These are phyloP conservation scores for Geophilus truncorum DNA, from an alignment of 2,888 invertebrate species.

Conservation along the genomic window DNA sequence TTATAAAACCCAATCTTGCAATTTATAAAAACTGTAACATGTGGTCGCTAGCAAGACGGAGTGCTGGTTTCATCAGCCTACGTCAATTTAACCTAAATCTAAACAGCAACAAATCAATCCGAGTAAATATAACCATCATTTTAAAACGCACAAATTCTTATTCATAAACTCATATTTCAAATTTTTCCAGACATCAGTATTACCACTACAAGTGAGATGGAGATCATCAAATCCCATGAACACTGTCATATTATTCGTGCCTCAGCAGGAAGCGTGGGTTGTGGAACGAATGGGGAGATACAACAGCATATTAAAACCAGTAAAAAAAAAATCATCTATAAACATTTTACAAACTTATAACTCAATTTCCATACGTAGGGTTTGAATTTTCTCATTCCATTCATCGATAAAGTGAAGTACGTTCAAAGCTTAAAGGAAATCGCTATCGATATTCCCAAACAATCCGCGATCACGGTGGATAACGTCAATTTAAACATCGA, in stretches of 20 bases:
- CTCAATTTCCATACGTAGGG: conserved; percentile 55
- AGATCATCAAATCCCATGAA: conserved; percentile 72
- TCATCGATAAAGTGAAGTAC: conserved; percentile 89
- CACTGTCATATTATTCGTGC: conserved; percentile 93
- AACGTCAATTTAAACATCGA: conserved; percentile 96
- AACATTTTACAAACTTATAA: background rate
- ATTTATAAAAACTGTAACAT: background rate
- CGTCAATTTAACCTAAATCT: background rate
- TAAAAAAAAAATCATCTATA: conserved; percentile 43
- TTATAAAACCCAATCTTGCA: too few relatives aligned
- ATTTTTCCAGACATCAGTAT: background rate
- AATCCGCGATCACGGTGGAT: conserved; percentile 95
- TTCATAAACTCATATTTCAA: background rate
- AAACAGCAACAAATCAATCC: background rate
- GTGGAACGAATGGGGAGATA: conserved; percentile 98
- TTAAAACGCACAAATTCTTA: background rate
- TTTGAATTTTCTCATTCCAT: conserved; percentile 81
- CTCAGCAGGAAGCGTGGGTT: conserved; percentile 99
- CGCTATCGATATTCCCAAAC: conserved; percentile 97
- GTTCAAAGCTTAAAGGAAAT: conserved; percentile 99
- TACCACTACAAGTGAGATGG: conserved; percentile 35
- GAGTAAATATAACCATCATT: background rate
- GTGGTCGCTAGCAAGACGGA: background rate
- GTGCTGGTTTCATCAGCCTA: background rate
- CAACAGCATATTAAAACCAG: conserved; percentile 82